phyloP scores from a whole-genome alignment of 2,113 vertebrate species.

The Ictalurus furcatus region DNA sequence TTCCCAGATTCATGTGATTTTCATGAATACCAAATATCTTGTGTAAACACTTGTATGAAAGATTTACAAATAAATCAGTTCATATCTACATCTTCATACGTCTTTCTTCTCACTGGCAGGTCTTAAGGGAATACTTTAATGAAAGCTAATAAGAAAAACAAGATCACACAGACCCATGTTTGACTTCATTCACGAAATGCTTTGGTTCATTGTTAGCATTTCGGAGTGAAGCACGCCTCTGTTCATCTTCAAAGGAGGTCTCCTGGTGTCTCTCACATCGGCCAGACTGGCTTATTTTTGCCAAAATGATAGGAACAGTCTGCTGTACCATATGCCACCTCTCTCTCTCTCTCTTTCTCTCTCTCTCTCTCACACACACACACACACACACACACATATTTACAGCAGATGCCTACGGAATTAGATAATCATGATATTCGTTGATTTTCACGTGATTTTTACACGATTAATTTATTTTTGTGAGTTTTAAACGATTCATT shows the following conservation, averaged over 20 bases:
- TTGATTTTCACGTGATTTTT: neutral
- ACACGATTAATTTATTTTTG: too few relatives aligned
- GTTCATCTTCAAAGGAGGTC: constrained; percentile 42
- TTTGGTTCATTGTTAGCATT: constrained; percentile 5
- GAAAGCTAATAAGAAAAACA: neutral
- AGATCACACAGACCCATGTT: neutral
- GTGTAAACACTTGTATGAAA: neutral
- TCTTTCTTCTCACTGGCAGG: neutral
- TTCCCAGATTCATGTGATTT: neutral
- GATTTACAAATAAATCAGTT: neutral
- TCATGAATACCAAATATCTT: neutral
- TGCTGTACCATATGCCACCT: constrained; percentile 56
- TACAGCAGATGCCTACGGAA: neutral
- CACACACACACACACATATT: neutral
- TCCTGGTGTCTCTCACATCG: constrained; percentile 28
- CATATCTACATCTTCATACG: too few relatives aligned
- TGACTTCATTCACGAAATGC: constrained; percentile 17
- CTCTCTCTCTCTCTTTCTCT: neutral
- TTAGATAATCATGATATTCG: neutral
- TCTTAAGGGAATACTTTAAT: neutral
- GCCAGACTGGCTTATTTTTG: constrained; percentile 50
- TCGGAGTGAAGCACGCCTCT: neutral
- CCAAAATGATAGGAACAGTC: constrained; percentile 33
- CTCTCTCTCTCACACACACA: neutral
- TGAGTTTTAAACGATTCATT: neutral